Evolutionary conservation across 2,113 vertebrate species (phyloP).

Genomic region (Setophaga kirtlandii): DNA sequence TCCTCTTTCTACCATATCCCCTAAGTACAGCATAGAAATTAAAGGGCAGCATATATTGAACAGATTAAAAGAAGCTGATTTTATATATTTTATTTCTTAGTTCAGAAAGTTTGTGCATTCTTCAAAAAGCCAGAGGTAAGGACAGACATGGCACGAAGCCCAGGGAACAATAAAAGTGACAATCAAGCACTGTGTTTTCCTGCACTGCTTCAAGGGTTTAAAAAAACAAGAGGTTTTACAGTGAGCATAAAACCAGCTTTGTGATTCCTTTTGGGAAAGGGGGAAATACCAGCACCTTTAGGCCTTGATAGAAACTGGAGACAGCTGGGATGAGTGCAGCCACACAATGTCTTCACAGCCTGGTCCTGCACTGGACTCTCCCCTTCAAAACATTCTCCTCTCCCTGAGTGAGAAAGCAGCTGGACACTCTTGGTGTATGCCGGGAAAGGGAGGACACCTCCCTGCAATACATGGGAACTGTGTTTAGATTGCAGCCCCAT

Average conservation of each 20-base stretch:
- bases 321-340: neutral
- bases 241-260: neutral
- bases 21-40: neutral
- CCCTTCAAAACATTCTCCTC: neutral
- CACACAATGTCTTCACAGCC: accelerated
- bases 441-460: neutral
- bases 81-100: neutral
- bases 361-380: neutral
- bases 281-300: neutral
- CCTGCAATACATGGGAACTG: accelerated
- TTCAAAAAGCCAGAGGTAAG: neutral
- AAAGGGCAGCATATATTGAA: neutral
- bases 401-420: accelerated
- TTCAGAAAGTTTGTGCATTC: neutral
- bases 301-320: neutral
- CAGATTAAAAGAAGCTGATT: neutral
- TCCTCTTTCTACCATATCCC: neutral
- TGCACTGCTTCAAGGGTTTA: neutral
- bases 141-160: accelerated
- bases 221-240: neutral
- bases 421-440: accelerated
- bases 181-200: neutral
- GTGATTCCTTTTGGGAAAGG: neutral
- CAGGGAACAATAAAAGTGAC: neutral
- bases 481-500: neutral